These are phyloP conservation scores for Saccopteryx leptura DNA, from an alignment of 2,113 vertebrate genomes.

Conservation along the genomic window DNA sequence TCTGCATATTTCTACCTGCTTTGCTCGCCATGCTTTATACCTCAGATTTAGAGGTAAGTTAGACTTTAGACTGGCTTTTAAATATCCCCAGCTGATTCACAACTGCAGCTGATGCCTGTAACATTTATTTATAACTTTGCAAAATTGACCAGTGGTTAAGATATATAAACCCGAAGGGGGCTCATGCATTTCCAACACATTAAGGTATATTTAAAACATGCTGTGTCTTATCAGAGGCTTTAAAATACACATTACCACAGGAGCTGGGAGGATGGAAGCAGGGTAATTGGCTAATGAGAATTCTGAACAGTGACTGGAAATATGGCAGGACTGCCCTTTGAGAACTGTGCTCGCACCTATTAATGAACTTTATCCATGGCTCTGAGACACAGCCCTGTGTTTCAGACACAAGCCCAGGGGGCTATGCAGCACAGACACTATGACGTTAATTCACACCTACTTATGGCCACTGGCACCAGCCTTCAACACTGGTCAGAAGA, in stretches of 20 bases:
- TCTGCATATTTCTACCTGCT: constrained; percentile 79
- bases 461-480: constrained; percentile 83
- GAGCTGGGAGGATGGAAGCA: constrained; percentile 71
- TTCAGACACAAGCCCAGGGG: constrained; percentile 80
- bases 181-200: constrained; percentile 82
- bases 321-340: constrained; percentile 82
- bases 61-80: constrained; percentile 83
- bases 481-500: constrained; percentile 81
- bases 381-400: constrained; percentile 79
- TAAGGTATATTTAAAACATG: constrained; percentile 86
- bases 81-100: constrained; percentile 83
- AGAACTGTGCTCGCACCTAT: constrained; percentile 83
- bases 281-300: constrained; percentile 85
- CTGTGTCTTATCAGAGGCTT: constrained; percentile 82
- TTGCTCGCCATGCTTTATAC: constrained; percentile 65
- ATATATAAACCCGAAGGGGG: constrained; percentile 85
- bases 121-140: constrained; percentile 86
- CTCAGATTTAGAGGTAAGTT: constrained; percentile 82
- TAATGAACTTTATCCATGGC: constrained; percentile 81
- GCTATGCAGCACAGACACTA: constrained; percentile 12
- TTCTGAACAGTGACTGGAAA: constrained; percentile 84
- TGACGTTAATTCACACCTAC: constrained; percentile 84
- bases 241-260: constrained; percentile 81
- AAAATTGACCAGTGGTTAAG: constrained; percentile 84
- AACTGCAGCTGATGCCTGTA: constrained; percentile 79